These are phyloP conservation scores for Hypomecis atomaria DNA, from an alignment of 2,888 invertebrate genomes.

Conservation along the genomic window DNA sequence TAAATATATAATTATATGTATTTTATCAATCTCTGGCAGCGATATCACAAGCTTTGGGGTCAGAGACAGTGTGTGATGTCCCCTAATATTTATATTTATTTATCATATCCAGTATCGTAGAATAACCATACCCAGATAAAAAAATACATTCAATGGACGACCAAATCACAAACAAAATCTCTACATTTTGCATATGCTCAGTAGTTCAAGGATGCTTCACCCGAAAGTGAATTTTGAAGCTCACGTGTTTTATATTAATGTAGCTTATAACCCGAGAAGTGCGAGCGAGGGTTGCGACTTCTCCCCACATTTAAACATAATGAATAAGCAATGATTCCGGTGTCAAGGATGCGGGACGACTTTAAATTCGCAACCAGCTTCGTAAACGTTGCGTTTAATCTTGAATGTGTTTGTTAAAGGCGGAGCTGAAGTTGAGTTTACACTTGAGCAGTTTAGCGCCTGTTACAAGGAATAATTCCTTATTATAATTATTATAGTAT, in stretches of 20 bases:
- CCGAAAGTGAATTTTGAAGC: conserved; percentile 23
- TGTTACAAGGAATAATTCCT: no score
- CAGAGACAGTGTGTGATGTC: no score
- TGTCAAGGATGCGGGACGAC: conserved; percentile 38
- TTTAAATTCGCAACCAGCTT: conserved; percentile 20
- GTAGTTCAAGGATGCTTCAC: not conserved
- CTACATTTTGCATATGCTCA: not conserved
- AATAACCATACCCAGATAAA: no score
- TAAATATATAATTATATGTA: no score
- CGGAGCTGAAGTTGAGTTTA: not conserved
- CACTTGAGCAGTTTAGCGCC: no score
- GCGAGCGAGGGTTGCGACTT: conserved; percentile 26
- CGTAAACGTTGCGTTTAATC: conserved; percentile 18
- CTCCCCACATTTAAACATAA: conserved; percentile 39
- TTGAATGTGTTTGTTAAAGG: conserved; percentile 1
- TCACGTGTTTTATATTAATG: conserved; percentile 60
- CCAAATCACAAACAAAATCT: no score
- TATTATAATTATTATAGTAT: no score
- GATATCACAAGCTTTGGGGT: no score
- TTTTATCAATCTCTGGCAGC: no score
- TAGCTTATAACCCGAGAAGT: conserved; percentile 50
- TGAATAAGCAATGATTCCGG: conserved; percentile 55
- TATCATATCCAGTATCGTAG: no score
- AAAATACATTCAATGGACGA: no score
- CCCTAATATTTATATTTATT: no score